Evolutionary conservation across 2,797 vertebrate species (phyloP).

Genomic region (Spheniscus humboldti): DNA sequence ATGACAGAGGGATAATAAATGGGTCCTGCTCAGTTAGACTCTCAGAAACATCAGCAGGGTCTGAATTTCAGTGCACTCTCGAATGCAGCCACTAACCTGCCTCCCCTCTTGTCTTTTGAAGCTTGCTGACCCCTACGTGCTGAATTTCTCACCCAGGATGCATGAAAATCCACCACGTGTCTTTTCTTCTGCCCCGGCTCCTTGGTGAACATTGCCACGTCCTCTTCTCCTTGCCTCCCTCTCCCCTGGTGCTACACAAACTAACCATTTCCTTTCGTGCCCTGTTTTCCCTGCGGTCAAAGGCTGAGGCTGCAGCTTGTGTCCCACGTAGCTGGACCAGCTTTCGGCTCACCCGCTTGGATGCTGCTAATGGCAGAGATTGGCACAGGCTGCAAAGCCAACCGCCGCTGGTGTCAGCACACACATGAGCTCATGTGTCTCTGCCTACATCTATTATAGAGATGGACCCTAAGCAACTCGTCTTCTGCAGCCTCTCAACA

Average conservation of each 20-base stretch:
- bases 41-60: background rate
- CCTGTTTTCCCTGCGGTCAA: background rate
- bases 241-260: background rate
- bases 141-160: background rate
- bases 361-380: background rate
- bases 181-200: background rate
- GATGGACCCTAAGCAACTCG: background rate
- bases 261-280: background rate
- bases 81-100: background rate
- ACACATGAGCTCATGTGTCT: background rate
- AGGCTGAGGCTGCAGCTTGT: background rate
- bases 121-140: background rate
- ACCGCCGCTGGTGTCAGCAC: accelerated
- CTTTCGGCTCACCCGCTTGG: background rate
- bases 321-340: background rate
- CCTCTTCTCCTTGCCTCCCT: background rate
- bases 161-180: background rate
- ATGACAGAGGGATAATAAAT: background rate
- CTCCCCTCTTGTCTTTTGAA: background rate
- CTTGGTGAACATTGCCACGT: background rate
- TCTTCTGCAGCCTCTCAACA: background rate
- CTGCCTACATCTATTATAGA: background rate
- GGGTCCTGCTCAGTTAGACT: background rate
- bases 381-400: background rate
- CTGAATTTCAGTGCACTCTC: background rate